Percentiles rank a stretch among this genome's conserved stretches.
Conservation (phyloP, 2,888 invertebrate species). For the Caenorhabditis virilis region DNA sequence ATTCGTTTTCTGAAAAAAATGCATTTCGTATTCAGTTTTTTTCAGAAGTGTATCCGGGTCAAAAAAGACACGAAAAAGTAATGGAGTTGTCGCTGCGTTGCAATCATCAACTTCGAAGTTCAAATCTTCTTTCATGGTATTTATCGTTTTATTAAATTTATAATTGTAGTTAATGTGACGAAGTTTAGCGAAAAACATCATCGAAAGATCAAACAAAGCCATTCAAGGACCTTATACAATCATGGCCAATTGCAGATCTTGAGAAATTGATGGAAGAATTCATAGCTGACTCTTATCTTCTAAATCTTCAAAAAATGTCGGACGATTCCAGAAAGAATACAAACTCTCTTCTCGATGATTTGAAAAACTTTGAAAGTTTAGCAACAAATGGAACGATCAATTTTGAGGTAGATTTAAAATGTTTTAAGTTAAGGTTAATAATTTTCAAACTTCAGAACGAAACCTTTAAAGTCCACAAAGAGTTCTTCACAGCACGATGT, state of each 20-base stretch:
- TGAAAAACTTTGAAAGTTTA: conserved; percentile 4
- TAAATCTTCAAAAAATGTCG: conserved; percentile 19
- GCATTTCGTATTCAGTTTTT: too few relatives aligned
- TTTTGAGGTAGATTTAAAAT: too few relatives aligned
- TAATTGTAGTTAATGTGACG: not conserved
- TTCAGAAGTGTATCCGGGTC: too few relatives aligned
- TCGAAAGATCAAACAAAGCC: conserved; percentile 15
- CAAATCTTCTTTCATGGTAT: conserved; percentile 39
- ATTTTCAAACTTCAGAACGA: not conserved
- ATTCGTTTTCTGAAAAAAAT: too few relatives aligned
- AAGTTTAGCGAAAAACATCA: conserved; percentile 21
- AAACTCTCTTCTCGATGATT: conserved; percentile 1
- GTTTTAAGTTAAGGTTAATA: too few relatives aligned
- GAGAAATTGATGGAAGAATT: conserved; percentile 29
- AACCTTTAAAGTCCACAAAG: conserved; percentile 3
- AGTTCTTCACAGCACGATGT: conserved; percentile 15
- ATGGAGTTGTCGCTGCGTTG: not conserved
- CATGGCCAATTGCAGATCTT: conserved; percentile 39
- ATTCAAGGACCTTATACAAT: conserved; percentile 38
- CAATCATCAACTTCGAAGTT: conserved; percentile 5
- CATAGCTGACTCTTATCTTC: conserved; percentile 26
- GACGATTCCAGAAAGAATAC: conserved; percentile 16
- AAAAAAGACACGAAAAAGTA: not conserved
- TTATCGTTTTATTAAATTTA: not conserved
- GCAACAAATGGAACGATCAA: conserved; percentile 4